These are phyloP conservation scores for Leuciscus waleckii DNA, from an alignment of 2,797 vertebrate genomes.

Conservation along the genomic window DNA sequence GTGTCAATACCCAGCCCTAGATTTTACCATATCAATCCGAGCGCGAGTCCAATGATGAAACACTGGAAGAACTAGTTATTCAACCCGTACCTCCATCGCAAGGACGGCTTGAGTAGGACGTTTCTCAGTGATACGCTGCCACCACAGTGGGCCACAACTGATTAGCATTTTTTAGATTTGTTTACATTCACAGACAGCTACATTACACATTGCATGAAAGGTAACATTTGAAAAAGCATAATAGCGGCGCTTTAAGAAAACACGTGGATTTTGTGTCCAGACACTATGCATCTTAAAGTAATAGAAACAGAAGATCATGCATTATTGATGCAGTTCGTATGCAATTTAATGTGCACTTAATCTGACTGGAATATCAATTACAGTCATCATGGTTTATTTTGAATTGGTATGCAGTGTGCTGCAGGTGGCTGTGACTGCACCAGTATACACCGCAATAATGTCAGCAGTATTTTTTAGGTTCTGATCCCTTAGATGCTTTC, in stretches of 20 bases:
- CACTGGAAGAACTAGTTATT: too few relatives aligned
- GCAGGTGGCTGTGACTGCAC: constrained; percentile 37
- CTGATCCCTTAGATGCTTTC: constrained; percentile 23
- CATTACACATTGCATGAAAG: too few relatives aligned
- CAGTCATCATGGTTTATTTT: constrained; percentile 28
- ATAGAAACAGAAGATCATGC: constrained; percentile 16
- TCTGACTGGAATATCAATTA: constrained; percentile 42
- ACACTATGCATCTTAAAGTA: neutral
- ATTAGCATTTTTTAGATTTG: too few relatives aligned
- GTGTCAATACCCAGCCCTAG: too few relatives aligned
- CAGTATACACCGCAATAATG: neutral
- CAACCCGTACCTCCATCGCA: too few relatives aligned
- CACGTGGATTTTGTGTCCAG: constrained; percentile 1
- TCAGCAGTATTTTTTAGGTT: constrained; percentile 20
- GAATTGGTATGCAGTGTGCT: constrained; percentile 29
- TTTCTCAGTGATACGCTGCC: too few relatives aligned
- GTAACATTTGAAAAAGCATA: too few relatives aligned
- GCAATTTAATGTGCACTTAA: constrained; percentile 24
- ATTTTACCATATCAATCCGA: too few relatives aligned
- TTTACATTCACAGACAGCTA: too few relatives aligned
- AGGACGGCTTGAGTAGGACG: too few relatives aligned
- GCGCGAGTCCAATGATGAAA: too few relatives aligned
- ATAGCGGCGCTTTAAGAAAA: neutral
- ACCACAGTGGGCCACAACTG: too few relatives aligned
- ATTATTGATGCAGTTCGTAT: constrained; percentile 40